Evolutionary conservation across 2,797 vertebrate species (phyloP).

Genomic region (Crenichthys baileyi): DNA sequence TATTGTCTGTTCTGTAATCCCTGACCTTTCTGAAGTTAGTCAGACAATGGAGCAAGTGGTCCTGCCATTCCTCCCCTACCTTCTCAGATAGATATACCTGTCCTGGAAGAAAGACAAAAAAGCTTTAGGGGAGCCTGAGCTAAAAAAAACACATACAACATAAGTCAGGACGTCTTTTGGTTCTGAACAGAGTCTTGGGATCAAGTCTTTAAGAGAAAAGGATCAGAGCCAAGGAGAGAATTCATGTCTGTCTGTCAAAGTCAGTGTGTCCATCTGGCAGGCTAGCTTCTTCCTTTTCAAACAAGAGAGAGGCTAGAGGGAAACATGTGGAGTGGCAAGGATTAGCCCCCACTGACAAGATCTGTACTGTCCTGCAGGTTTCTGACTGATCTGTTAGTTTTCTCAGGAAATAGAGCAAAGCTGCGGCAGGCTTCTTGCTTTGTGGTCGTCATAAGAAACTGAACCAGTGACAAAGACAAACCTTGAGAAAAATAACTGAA

Average conservation of each 20-base stretch:
- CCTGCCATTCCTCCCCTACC: slow-evolving; percentile 28
- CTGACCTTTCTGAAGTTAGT: slow-evolving; percentile 44
- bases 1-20: slow-evolving; percentile 14
- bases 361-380: slow-evolving; percentile 17
- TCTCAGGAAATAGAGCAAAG: slow-evolving; percentile 72
- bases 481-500: slow-evolving; percentile 24
- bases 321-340: slow-evolving; percentile 40
- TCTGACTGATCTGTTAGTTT: slow-evolving; percentile 48
- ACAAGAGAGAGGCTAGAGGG: slow-evolving; percentile 45
- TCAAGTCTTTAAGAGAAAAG: slow-evolving; percentile 48
- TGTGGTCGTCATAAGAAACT: slow-evolving; percentile 12
- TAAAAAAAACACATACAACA: background rate
- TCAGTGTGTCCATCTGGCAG: slow-evolving; percentile 44
- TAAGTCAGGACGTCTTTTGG: slow-evolving; percentile 55
- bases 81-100: slow-evolving; percentile 41
- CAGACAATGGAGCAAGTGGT: slow-evolving; percentile 8
- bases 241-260: slow-evolving; percentile 49
- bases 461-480: slow-evolving; percentile 50
- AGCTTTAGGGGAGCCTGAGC: background rate
- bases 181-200: slow-evolving; percentile 35
- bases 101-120: slow-evolving; percentile 48
- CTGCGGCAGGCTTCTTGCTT: slow-evolving; percentile 32
- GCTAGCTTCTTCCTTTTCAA: slow-evolving; percentile 16
- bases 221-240: slow-evolving; percentile 51
- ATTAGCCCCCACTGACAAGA: slow-evolving; percentile 35